These are phyloP conservation scores for Heterodera schachtii DNA, from an alignment of 1,140 invertebrate species.

Conservation along the genomic window DNA sequence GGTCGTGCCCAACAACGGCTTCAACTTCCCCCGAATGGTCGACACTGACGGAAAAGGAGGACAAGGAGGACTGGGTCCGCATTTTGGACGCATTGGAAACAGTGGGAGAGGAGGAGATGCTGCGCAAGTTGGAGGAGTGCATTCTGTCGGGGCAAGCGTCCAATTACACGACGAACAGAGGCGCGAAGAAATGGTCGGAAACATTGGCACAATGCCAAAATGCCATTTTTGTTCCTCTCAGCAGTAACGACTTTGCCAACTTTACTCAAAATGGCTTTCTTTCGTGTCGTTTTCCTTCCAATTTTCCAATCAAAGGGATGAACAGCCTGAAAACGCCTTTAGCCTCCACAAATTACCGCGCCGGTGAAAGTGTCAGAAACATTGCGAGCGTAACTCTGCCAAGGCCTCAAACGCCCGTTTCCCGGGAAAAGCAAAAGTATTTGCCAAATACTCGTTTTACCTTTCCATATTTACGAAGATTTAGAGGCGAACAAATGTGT, in stretches of 20 bases:
- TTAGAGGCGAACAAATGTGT: neutral
- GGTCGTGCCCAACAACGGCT: neutral
- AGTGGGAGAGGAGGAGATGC: conserved; percentile 55
- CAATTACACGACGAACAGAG: conserved; percentile 10
- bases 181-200: conserved; percentile 23
- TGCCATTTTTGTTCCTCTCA: neutral
- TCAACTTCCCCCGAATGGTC: conserved; percentile 28
- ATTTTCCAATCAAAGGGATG: neutral
- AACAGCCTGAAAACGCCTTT: neutral
- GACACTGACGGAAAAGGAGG: conserved; percentile 15
- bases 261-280: neutral
- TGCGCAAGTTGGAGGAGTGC: conserved; percentile 53
- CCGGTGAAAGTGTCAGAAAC: neutral
- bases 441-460: neutral
- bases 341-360: neutral
- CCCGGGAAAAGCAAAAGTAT: neutral
- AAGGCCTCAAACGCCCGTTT: neutral
- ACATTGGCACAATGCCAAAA: neutral
- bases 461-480: neutral
- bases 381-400: neutral
- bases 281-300: neutral
- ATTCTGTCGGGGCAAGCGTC: conserved; percentile 43
- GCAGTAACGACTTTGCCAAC: conserved; percentile 22
- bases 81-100: conserved; percentile 55
- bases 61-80: conserved; percentile 43